Base-by-base conservation (phyloP, 2,797 vertebrate species). In the Diplodus puntazzo region DNA sequence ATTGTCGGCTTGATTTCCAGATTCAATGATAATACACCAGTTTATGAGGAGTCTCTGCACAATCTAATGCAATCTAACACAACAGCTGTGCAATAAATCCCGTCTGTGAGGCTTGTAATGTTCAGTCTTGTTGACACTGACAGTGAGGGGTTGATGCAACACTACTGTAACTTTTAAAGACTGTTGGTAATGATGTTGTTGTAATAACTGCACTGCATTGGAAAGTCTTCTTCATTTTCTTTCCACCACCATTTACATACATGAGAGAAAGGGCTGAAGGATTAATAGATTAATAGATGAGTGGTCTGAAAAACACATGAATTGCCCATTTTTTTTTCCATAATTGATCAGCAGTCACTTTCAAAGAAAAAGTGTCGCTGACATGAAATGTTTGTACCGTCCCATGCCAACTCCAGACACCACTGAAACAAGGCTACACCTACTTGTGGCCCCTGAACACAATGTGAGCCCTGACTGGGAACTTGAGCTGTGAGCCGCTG, bases 91-190 rank as follows among this genome's bases (percentile, higher is more conserved):
- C 77, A 79, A 84, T 27, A 69, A 61, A 66, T 48, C 42, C 45
- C 3, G 8, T 42, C 49, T 64, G 18, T 59, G 59, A 64, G 54
- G 57, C 53, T 34, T 1, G 23, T 10, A 3, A 52, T 50, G 62
- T 60, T 59, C 30, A 49, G 14, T 52, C 23, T 54, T 69, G 64
- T 62, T 75, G 77, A 83, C 52, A 52, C 49, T 2, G 23, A 58
- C 65, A 63, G 39, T 20, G 48, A 48, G n/a, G 20, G 18, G 63
- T 71, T 87, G 88, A 85, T 85, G 86, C 60, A 87, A 87, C 78
- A 42, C 59, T 16, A 21, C 9, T 25, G 81, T 69, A 64, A 88
- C 53, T 21, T 64, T 45, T 16, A 42, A 34, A 69, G 7, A 52
- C 75, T 20, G 10, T 18, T 13, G 16, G 39, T 25, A 25, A 23